Base-by-base conservation (phyloP, 2,113 vertebrate species). In the Sinocyclocheilus anophthalmus region DNA sequence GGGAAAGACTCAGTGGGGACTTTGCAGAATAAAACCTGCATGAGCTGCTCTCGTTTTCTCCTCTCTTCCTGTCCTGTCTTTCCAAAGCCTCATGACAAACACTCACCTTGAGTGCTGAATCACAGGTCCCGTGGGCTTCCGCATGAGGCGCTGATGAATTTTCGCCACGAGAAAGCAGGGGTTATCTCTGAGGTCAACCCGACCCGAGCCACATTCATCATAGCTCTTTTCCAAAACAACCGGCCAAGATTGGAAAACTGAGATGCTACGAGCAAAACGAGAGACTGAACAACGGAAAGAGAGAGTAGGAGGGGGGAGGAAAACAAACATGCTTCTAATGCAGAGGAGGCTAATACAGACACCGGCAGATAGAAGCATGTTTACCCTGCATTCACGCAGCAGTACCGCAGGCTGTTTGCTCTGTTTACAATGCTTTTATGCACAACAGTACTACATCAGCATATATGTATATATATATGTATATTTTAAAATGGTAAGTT, bases 181-280 rank as follows among this genome's bases (percentile, higher is more conserved):
- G 83, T 84, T 86, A 85, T 86, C 88, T 88, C 80, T 8, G 59
- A 83, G 88, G 84, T 84, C 84, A 86, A 75, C 30, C 72, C 26
- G 30, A 81, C 81, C 59, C 80, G 37, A 86, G 76, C 69, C 69
- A 57, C 85, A 78, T 76, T 85, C 89, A 85, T 87, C 78, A 85
- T 14, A 26, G 61, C 81, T 57, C 76, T 63, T 45, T 39, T 61
- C 69, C 30, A 82, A 83, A 82, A 75, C 69, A 81, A 84, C 59
- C 9, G 6, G 83, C 42, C 57, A 55, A 77, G 87, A 81, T 77
- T 85, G 79, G 37, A 85, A 82, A 85, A 59, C 67, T 63, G 30
- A 48, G 55, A 73, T 24, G 48, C 67, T 83, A 80, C 42, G 45
- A 78, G 61, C 48, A 6, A 79, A 79, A 79, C 16, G 33, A 65